These are phyloP conservation scores for Coreoperca whiteheadi DNA, from an alignment of 2,113 vertebrate genomes.

Conservation along the genomic window DNA sequence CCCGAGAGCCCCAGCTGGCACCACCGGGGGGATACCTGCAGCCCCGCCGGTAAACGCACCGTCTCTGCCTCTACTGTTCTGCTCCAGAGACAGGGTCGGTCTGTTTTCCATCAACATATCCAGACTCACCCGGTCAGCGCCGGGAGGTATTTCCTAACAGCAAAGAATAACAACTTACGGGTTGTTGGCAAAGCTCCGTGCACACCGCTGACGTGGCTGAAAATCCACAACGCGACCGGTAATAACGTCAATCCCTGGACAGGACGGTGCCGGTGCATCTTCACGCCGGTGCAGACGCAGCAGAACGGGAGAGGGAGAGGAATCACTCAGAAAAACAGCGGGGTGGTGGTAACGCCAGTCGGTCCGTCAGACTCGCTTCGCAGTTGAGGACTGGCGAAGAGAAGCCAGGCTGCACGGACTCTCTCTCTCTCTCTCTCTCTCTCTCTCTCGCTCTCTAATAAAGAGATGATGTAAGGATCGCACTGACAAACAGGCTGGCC, in stretches of 20 bases:
- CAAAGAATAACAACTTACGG: conserved; percentile 81
- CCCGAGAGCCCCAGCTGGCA: conserved; percentile 23
- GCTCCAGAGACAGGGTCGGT: conserved; percentile 24
- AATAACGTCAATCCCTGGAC: conserved; percentile 66
- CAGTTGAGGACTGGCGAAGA: conserved; percentile 72
- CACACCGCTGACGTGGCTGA: conserved; percentile 71
- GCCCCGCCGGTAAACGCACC: conserved; percentile 30
- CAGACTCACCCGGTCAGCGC: background rate
- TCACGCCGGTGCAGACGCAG: conserved; percentile 61
- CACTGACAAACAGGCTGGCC: conserved; percentile 51
- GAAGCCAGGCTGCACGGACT: conserved; percentile 59
- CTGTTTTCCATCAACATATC: background rate
- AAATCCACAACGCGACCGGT: conserved; percentile 81
- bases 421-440: conserved; percentile 36
- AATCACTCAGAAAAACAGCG: conserved; percentile 41
- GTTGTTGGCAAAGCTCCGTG: conserved; percentile 82
- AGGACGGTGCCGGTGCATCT: conserved; percentile 79
- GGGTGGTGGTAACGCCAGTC: conserved; percentile 43
- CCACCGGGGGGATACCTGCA: conserved; percentile 43
- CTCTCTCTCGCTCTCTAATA: conserved; percentile 33
- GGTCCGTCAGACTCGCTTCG: conserved; percentile 66
- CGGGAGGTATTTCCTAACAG: conserved; percentile 10
- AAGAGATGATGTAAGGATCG: conserved; percentile 77
- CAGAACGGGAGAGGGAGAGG: conserved; percentile 41
- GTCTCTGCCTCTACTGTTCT: background rate